phyloP scores from a whole-genome alignment of 2,797 vertebrate species.

The Diceros bicornis region DNA sequence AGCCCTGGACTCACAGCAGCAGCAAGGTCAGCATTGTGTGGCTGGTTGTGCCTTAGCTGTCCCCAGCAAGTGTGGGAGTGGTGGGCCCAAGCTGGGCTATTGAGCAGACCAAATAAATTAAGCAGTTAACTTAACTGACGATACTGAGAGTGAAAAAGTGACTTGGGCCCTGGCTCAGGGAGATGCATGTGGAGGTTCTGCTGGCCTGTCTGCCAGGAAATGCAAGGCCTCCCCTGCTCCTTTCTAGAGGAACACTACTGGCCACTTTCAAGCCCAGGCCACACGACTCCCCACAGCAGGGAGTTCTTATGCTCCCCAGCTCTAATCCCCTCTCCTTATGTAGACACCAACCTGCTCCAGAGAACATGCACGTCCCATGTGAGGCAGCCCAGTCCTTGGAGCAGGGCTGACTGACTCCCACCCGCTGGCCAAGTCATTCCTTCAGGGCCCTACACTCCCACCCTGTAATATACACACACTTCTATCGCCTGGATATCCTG shows the following conservation, averaged over 20 bases:
- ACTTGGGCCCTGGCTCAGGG: not conserved
- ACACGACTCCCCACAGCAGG: not conserved
- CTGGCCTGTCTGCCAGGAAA: not conserved
- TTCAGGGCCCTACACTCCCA: not conserved
- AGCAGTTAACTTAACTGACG: slow-evolving; percentile 81
- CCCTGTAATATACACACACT: rapidly evolving
- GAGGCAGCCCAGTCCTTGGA: not conserved
- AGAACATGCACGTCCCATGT: not conserved
- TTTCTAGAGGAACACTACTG: not conserved
- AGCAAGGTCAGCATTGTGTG: not conserved
- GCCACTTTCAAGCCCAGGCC: not conserved
- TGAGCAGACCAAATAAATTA: slow-evolving; percentile 88
- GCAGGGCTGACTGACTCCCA: not conserved
- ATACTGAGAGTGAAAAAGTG: slow-evolving; percentile 16
- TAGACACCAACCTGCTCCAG: not conserved
- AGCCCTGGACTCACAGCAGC: not conserved
- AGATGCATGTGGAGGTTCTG: not conserved
- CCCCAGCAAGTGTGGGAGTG: slow-evolving; percentile 18
- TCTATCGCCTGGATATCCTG: not conserved
- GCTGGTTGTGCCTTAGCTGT: not conserved
- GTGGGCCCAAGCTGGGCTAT: not conserved
- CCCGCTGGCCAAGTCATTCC: not conserved
- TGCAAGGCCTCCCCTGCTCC: not conserved
- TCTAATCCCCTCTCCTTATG: not conserved
- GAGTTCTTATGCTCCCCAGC: too few relatives aligned